phyloP scores from a whole-genome alignment of 2,888 invertebrate species.

The Cerceris ruficornis region DNA sequence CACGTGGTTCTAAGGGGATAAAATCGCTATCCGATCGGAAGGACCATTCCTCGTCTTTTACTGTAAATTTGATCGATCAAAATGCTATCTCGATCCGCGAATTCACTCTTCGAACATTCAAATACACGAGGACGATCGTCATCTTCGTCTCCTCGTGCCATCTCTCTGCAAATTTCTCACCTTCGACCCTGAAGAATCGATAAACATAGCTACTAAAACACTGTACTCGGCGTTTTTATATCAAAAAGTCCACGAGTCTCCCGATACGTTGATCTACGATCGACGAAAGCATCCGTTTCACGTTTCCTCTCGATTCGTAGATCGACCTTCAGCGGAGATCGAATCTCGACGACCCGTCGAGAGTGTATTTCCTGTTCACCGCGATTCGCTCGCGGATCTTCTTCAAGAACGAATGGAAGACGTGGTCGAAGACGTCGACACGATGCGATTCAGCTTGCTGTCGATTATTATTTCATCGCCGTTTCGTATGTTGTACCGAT shows the following conservation, averaged over 20 bases:
- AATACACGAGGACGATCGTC: too few species aligned
- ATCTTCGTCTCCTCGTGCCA: background rate
- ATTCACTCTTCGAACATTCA: too few species aligned
- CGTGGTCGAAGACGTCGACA: conserved; percentile 73
- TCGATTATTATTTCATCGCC: conserved; percentile 96
- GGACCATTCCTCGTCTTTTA: too few species aligned
- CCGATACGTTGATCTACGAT: conserved; percentile 21
- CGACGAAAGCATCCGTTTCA: conserved; percentile 5
- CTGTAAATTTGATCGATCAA: too few species aligned
- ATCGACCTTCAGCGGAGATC: conserved; percentile 44
- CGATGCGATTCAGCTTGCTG: conserved; percentile 86
- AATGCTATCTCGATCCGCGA: too few species aligned
- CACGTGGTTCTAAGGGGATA: too few species aligned
- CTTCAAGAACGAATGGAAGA: conserved; percentile 79
- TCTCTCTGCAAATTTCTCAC: background rate
- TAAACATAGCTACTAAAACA: conserved; percentile 44
- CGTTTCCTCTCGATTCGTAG: conserved; percentile 6
- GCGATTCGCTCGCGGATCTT: conserved; percentile 56
- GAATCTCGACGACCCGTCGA: conserved; percentile 35
- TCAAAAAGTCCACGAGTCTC: conserved; percentile 42
- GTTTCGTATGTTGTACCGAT: conserved; percentile 94
- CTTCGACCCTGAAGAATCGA: conserved; percentile 57
- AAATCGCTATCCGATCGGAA: too few species aligned
- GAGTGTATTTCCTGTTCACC: conserved; percentile 41
- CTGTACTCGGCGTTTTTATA: conserved; percentile 51